Conservation (phyloP, 1,140 invertebrate genomes). For the Lordiphosa clarofinis region DNA sequence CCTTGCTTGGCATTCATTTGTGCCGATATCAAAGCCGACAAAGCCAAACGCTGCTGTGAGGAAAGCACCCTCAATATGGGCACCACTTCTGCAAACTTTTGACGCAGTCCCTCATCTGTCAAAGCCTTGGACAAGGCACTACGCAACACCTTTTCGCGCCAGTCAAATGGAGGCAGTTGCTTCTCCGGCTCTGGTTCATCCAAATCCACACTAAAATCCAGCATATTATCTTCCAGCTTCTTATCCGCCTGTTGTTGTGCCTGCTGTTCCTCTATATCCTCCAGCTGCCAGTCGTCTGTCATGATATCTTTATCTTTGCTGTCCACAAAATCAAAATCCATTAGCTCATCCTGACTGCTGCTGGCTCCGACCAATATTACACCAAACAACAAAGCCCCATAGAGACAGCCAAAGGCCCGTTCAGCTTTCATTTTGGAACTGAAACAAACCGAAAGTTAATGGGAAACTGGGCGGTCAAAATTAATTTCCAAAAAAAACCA, state of each 20-base stretch:
- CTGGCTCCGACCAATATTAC: slow-evolving; percentile 53
- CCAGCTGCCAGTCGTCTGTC: slow-evolving; percentile 55
- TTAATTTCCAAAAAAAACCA: slow-evolving; percentile 40
- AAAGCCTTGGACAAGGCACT: slow-evolving; percentile 66
- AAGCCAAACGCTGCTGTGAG: slow-evolving; percentile 82
- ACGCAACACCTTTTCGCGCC: slow-evolving; percentile 80
- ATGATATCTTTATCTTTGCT: slow-evolving; percentile 29
- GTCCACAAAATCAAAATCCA: slow-evolving; percentile 68
- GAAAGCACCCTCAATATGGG: slow-evolving; percentile 84
- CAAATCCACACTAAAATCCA: slow-evolving; percentile 64
- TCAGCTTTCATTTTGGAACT: slow-evolving; percentile 63
- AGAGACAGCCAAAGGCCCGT: slow-evolving; percentile 54
- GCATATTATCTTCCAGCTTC: slow-evolving; percentile 61
- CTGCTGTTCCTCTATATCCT: slow-evolving; percentile 27
- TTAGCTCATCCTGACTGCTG: slow-evolving; percentile 55
- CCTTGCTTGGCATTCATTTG: slow-evolving; percentile 82
- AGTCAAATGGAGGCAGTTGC: slow-evolving; percentile 55
- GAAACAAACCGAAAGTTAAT: slow-evolving; percentile 53
- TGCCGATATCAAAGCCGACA: slow-evolving; percentile 83
- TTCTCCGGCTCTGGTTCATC: slow-evolving; percentile 60
- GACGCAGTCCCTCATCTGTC: slow-evolving; percentile 52
- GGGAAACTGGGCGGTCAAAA: slow-evolving; percentile 49
- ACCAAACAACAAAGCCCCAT: slow-evolving; percentile 70
- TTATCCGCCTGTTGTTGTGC: slow-evolving; percentile 33
- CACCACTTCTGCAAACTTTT: slow-evolving; percentile 82